Conservation (phyloP, 1,140 invertebrate genomes). For the Lethrus apterus region DNA sequence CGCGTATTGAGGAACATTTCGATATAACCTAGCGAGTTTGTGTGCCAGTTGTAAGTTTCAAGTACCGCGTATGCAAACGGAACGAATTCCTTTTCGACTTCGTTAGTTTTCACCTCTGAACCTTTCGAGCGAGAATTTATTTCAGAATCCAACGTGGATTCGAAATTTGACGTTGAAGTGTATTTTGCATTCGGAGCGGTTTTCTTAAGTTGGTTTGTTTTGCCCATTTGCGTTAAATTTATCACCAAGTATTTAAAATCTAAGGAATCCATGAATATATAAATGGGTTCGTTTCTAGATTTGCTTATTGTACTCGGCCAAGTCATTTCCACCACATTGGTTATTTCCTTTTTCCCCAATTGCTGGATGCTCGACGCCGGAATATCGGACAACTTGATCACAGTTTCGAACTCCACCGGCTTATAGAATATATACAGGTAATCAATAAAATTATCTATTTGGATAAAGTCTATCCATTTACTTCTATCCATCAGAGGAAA, state of each 20-base stretch:
- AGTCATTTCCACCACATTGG: constrained; percentile 6
- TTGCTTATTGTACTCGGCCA: constrained; percentile 22
- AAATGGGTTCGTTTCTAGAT: constrained; percentile 36
- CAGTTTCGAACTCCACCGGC: constrained; percentile 28
- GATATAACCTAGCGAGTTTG: constrained; percentile 14
- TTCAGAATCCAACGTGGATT: not conserved
- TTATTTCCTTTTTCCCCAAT: constrained; percentile 18
- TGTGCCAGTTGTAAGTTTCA: constrained; percentile 29
- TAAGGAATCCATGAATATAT: constrained; percentile 38
- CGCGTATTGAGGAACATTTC: constrained; percentile 24
- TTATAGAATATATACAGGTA: constrained; percentile 37
- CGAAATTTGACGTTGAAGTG: not conserved
- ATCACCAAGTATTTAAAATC: constrained; percentile 36
- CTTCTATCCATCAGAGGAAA: constrained; percentile 20
- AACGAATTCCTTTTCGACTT: constrained; percentile 1
- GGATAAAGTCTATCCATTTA: constrained; percentile 37
- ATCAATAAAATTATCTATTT: constrained; percentile 27
- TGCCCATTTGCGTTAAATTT: constrained; percentile 28
- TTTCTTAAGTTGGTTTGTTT: constrained; percentile 3
- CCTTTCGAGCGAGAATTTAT: not conserved
- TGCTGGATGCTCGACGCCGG: not conserved
- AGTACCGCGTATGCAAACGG: constrained; percentile 23
- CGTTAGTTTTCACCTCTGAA: not conserved
- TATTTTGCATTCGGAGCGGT: not conserved
- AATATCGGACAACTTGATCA: constrained; percentile 29